Conservation (phyloP, 1,140 invertebrate genomes). For the Panagrolaimus sp. region DNA sequence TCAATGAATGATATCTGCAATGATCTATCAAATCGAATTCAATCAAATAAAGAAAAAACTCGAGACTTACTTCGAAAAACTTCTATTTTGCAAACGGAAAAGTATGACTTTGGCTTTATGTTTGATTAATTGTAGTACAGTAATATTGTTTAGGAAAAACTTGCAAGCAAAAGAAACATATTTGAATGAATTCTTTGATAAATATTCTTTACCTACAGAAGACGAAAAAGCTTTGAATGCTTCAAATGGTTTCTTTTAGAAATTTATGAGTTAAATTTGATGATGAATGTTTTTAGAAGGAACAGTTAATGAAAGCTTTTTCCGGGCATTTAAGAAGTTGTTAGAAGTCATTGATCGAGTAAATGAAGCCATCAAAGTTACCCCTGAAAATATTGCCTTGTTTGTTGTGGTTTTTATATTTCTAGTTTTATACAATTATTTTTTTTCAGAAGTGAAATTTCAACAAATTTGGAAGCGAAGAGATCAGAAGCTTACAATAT, state of each 20-base stretch:
- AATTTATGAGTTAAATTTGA: background rate
- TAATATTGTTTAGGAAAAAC: slow-evolving; percentile 29
- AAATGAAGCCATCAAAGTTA: slow-evolving; percentile 34
- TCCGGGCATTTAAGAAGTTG: slow-evolving; percentile 33
- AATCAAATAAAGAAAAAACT: slow-evolving; percentile 55
- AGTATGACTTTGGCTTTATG: slow-evolving; percentile 32
- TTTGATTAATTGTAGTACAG: slow-evolving; percentile 12
- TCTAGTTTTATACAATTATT: slow-evolving; percentile 8
- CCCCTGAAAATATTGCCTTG: slow-evolving; percentile 52
- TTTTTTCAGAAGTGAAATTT: slow-evolving; percentile 44
- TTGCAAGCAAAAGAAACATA: slow-evolving; percentile 49
- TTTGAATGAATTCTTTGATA: slow-evolving; percentile 50
- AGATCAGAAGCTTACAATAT: slow-evolving; percentile 43
- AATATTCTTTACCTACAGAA: slow-evolving; percentile 51
- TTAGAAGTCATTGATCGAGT: slow-evolving; percentile 40
- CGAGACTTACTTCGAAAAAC: slow-evolving; percentile 53
- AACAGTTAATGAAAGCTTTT: slow-evolving; percentile 34
- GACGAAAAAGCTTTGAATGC: slow-evolving; percentile 36
- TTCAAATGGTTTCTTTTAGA: slow-evolving; percentile 1
- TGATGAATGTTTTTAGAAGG: slow-evolving; percentile 31
- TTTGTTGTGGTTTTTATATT: slow-evolving; percentile 21
- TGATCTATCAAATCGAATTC: slow-evolving; percentile 52
- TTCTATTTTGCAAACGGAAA: slow-evolving; percentile 49
- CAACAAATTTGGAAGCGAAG: slow-evolving; percentile 37
- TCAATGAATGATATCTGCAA: slow-evolving; percentile 54